These are phyloP conservation scores for Zeus faber DNA, from an alignment of 2,113 vertebrate genomes.

Conservation along the genomic window DNA sequence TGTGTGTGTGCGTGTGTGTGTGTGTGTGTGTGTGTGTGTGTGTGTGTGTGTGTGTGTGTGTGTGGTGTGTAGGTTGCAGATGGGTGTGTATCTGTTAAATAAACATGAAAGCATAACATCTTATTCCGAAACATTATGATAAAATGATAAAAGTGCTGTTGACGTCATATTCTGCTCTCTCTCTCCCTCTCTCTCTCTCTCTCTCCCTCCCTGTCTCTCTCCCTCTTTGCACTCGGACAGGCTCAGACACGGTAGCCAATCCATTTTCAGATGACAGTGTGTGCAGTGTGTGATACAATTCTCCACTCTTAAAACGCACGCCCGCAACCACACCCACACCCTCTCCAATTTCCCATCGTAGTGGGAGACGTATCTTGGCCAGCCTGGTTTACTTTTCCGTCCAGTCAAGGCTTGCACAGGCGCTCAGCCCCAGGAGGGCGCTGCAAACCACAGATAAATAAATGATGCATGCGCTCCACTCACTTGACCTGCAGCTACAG, in stretches of 20 bases:
- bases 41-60: not conserved
- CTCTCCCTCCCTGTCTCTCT: not conserved
- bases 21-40: not conserved
- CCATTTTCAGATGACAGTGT: constrained; percentile 34
- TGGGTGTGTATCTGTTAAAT: not conserved
- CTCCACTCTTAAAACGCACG: not conserved
- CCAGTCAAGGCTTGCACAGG: not conserved
- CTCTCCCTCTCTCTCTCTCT: not conserved
- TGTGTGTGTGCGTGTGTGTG: constrained; percentile 1
- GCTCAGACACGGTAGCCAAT: constrained; percentile 10
- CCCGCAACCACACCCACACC: not conserved
- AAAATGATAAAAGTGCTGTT: not conserved
- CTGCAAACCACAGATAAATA: constrained; percentile 39
- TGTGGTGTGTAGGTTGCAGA: not conserved
- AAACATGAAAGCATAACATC: not conserved
- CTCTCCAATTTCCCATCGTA: not conserved
- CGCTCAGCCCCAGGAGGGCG: constrained; percentile 47
- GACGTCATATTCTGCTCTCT: not conserved
- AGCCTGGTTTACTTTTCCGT: not conserved
- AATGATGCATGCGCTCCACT: constrained; percentile 39
- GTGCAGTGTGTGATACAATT: constrained; percentile 9
- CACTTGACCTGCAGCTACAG: constrained; percentile 30
- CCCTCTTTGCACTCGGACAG: constrained; percentile 2
- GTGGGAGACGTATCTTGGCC: not conserved
- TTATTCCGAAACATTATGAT: not conserved